Conservation (phyloP, 2,888 invertebrate genomes). For the Flexamia atlantica region DNA sequence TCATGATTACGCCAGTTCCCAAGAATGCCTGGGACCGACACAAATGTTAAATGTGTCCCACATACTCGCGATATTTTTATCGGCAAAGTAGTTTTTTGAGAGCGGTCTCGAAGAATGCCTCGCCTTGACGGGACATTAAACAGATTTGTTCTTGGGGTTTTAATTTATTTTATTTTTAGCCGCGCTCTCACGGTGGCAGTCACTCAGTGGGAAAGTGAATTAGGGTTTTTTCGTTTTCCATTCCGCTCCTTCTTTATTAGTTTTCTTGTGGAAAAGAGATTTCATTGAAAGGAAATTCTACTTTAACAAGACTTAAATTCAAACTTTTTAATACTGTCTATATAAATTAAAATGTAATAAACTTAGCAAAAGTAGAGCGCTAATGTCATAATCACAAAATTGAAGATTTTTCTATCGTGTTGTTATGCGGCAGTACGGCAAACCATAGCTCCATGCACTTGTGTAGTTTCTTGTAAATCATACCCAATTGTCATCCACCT, state of each 20-base stretch:
- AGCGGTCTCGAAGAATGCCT: constrained; percentile 15
- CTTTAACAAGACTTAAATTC: too few species aligned
- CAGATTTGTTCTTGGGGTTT: constrained; percentile 1
- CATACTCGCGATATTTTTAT: constrained; percentile 57
- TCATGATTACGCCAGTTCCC: constrained; percentile 55
- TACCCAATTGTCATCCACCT: too few species aligned
- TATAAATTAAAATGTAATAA: too few species aligned
- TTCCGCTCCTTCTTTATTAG: background rate
- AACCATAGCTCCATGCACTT: too few species aligned
- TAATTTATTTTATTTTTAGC: constrained; percentile 1
- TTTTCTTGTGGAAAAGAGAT: too few species aligned
- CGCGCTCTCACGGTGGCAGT: constrained; percentile 10
- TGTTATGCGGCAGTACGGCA: too few species aligned
- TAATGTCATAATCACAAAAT: too few species aligned
- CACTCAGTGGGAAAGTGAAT: constrained; percentile 24
- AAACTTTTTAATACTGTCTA: too few species aligned
- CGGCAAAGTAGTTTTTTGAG: constrained; percentile 59
- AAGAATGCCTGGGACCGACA: constrained; percentile 49
- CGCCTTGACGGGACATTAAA: constrained; percentile 25
- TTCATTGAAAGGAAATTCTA: too few species aligned
- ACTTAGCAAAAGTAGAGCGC: too few species aligned
- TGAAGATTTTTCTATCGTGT: too few species aligned
- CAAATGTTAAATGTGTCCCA: constrained; percentile 59
- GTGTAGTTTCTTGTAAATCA: too few species aligned
- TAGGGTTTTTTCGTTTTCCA: background rate